These are phyloP conservation scores for Pavo muticus DNA, from an alignment of 2,113 vertebrate species.

Conservation along the genomic window DNA sequence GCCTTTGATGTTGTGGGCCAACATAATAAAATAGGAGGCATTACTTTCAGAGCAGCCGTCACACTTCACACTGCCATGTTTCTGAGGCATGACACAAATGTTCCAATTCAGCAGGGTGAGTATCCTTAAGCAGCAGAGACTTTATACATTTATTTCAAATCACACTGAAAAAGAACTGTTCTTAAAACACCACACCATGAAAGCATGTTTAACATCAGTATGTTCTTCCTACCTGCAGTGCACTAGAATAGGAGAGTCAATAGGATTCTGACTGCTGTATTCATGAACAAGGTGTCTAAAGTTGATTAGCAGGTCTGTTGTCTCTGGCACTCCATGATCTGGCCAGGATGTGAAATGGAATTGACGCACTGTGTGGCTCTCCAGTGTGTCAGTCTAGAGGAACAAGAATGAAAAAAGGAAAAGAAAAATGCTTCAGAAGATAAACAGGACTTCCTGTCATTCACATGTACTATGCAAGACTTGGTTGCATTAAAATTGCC, in stretches of 20 bases:
- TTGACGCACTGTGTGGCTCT: slow-evolving; percentile 88
- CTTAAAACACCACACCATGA: background rate
- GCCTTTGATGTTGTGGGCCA: too few relatives aligned
- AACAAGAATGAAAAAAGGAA: background rate
- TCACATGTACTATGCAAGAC: background rate
- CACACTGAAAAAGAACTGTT: background rate
- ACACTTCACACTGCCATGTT: accelerated
- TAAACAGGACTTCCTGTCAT: background rate
- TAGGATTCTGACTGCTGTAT: slow-evolving; percentile 87
- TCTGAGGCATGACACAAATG: background rate
- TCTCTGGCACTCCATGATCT: slow-evolving; percentile 91
- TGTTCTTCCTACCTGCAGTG: slow-evolving; percentile 90
- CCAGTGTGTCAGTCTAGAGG: slow-evolving; percentile 82
- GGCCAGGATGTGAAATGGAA: slow-evolving; percentile 99
- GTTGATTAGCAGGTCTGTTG: slow-evolving; percentile 92
- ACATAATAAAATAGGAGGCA: too few relatives aligned
- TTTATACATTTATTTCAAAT: background rate
- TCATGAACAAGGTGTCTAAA: slow-evolving; percentile 93
- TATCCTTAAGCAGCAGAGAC: background rate
- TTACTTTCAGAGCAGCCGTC: too few relatives aligned
- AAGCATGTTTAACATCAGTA: background rate
- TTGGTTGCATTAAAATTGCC: background rate
- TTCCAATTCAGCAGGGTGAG: background rate
- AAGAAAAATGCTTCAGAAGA: background rate
- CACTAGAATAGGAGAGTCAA: slow-evolving; percentile 87